phyloP scores from a whole-genome alignment of 2,888 invertebrate genomes.

The Drosophila basisetae region DNA sequence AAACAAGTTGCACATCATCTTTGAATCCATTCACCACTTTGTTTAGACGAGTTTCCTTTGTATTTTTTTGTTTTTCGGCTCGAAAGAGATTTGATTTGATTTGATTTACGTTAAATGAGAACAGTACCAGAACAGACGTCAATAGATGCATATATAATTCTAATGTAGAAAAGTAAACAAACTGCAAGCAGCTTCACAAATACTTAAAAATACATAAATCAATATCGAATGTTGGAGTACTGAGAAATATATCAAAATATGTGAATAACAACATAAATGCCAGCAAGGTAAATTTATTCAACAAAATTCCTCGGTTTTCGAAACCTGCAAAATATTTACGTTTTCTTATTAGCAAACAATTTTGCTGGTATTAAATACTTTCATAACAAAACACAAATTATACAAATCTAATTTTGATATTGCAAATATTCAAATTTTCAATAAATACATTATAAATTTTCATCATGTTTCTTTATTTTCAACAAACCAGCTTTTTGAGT shows the following conservation, averaged over 20 bases:
- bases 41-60: conserved; percentile 12
- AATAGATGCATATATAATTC: neutral
- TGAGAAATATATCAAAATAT: neutral
- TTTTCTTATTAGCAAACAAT: neutral
- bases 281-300: neutral
- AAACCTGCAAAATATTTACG: neutral
- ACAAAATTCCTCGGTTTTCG: neutral
- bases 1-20: conserved; percentile 60
- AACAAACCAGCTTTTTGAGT: neutral
- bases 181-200: conserved; percentile 18
- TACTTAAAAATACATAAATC: conserved; percentile 39
- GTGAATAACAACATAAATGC: neutral
- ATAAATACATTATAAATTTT: neutral
- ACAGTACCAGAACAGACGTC: conserved; percentile 22
- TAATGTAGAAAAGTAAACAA: neutral
- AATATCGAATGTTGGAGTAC: conserved; percentile 3
- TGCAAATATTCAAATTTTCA: neutral
- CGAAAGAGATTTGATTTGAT: neutral
- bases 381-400: neutral
- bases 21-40: conserved; percentile 1
- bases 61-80: neutral
- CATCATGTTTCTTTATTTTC: neutral
- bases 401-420: no score
- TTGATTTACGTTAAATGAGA: neutral
- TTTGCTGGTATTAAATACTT: neutral